Conservation (phyloP, 2,797 vertebrate species). For the Ptychobarbus kaznakovi region DNA sequence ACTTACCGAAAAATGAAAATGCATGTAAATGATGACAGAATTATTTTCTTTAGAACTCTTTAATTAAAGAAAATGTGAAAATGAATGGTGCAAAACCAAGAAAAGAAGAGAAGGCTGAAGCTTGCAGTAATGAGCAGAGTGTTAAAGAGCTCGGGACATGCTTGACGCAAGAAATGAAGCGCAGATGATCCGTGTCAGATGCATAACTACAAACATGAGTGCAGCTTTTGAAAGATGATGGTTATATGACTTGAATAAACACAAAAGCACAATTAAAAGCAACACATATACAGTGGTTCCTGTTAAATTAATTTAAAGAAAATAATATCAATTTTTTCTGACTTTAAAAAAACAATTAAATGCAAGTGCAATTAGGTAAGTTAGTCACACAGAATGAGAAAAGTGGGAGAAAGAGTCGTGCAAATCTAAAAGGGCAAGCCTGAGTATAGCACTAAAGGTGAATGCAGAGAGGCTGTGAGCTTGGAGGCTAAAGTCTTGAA, state of each 20-base stretch:
- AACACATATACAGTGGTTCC: not conserved
- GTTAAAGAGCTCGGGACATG: conserved; percentile 10
- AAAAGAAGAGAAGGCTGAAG: not conserved
- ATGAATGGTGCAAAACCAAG: not conserved
- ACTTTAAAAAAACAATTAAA: not conserved
- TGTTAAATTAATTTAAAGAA: not conserved
- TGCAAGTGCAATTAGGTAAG: not conserved
- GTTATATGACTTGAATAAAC: not conserved
- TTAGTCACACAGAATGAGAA: conserved; percentile 17
- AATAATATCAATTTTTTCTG: accelerated
- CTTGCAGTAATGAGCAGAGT: not conserved
- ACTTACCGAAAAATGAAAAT: not conserved
- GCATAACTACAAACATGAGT: not conserved
- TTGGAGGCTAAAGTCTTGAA: not conserved
- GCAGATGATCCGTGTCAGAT: conserved; percentile 18
- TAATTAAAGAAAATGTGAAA: not conserved
- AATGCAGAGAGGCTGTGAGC: not conserved
- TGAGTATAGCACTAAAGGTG: not conserved
- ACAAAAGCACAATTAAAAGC: not conserved
- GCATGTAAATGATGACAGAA: not conserved
- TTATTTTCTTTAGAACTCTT: not conserved
- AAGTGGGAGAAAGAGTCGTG: conserved; percentile 18
- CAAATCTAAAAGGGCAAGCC: not conserved
- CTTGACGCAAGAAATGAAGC: conserved; percentile 26
- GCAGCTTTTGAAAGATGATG: conserved; percentile 12